Evolutionary conservation across 2,113 vertebrate species (phyloP).

Genomic region (Ramphastos sulfuratus): DNA sequence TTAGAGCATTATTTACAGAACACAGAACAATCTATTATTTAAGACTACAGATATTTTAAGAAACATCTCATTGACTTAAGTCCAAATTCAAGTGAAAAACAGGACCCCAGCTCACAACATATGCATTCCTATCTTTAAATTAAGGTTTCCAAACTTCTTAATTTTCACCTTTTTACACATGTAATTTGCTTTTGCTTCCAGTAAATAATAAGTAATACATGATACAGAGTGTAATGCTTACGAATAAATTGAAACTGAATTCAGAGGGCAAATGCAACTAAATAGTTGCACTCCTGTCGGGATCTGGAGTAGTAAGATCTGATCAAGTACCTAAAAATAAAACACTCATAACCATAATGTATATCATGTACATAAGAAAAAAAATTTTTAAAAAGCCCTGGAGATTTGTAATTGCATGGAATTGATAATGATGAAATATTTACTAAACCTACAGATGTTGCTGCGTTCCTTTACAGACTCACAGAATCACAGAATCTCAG

Average conservation of each 20-base stretch:
- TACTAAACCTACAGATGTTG: background rate
- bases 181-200: background rate
- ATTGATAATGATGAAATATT: background rate
- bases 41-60: background rate
- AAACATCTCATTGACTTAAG: background rate
- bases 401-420: background rate
- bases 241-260: background rate
- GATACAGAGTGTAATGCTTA: background rate
- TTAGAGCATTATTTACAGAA: background rate
- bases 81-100: background rate
- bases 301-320: background rate
- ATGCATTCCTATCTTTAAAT: background rate
- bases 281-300: background rate
- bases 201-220: background rate
- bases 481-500: too few relatives aligned
- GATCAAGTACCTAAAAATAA: background rate
- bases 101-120: background rate
- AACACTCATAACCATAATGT: background rate
- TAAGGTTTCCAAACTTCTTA: background rate
- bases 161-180: background rate
- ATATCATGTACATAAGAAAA: background rate
- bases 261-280: background rate
- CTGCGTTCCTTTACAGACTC: background rate
- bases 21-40: background rate
- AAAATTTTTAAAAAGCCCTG: too few relatives aligned